phyloP scores from a whole-genome alignment of 2,888 invertebrate genomes.

The Cyrtodaria siliqua region DNA sequence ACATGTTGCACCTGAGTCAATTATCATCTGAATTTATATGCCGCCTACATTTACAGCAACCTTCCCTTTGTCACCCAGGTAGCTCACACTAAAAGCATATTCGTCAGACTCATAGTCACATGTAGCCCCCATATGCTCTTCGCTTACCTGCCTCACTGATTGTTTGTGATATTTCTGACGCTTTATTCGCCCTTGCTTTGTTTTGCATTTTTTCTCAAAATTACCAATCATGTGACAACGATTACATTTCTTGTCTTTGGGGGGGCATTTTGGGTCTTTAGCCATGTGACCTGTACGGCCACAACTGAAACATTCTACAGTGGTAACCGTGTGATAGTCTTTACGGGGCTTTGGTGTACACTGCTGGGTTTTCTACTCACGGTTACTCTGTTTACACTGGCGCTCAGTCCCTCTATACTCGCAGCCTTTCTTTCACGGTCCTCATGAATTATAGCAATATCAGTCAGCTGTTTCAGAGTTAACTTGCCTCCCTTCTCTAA shows the following conservation, averaged over 20 bases:
- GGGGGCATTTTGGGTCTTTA: constrained; percentile 3
- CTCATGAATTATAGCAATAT: too few species aligned
- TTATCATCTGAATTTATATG: neutral
- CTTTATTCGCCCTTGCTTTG: constrained; percentile 1
- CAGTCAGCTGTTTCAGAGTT: too few species aligned
- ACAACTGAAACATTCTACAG: constrained; percentile 2
- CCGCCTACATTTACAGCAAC: neutral
- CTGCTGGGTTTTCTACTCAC: too few species aligned
- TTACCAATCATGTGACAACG: neutral
- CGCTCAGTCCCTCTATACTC: too few species aligned
- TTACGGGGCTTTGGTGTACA: too few species aligned
- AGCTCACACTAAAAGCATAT: constrained; percentile 1
- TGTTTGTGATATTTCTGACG: neutral
- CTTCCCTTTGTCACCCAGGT: too few species aligned
- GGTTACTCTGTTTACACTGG: too few species aligned
- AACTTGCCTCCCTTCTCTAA: too few species aligned
- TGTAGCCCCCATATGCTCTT: too few species aligned
- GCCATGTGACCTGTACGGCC: constrained; percentile 1
- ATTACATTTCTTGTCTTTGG: constrained; percentile 14
- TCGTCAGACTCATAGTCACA: neutral
- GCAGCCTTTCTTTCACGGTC: too few species aligned
- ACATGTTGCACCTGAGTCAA: neutral
- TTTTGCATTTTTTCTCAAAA: constrained; percentile 27
- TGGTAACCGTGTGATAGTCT: too few species aligned
- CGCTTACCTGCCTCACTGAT: neutral